These are phyloP conservation scores for Plebejus argus DNA, from an alignment of 2,888 invertebrate species.

Conservation along the genomic window DNA sequence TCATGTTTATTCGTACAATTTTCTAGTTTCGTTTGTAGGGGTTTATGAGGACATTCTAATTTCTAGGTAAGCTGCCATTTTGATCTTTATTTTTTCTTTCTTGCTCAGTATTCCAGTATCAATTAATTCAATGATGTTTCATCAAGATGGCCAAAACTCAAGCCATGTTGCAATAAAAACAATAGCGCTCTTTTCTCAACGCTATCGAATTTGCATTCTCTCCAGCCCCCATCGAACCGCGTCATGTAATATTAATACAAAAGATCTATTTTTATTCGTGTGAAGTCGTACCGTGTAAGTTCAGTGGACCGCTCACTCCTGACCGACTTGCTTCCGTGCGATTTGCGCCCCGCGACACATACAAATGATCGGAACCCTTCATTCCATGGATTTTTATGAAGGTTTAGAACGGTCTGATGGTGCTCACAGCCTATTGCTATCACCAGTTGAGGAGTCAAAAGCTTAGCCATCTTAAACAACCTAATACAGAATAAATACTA, in stretches of 20 bases:
- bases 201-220: background rate
- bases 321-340: conserved; percentile 54
- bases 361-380: conserved; percentile 7
- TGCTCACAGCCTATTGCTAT: background rate
- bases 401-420: background rate
- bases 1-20: too few relatives aligned
- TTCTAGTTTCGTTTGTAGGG: too few relatives aligned
- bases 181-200: background rate
- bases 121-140: background rate
- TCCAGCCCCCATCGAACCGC: background rate
- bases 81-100: background rate
- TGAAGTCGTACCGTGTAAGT: background rate
- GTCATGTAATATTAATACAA: conserved; percentile 10
- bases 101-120: background rate
- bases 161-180: background rate
- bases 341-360: conserved; percentile 37
- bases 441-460: background rate
- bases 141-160: background rate
- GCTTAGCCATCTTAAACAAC: too few relatives aligned
- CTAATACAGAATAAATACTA: too few relatives aligned
- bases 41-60: too few relatives aligned
- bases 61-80: too few relatives aligned
- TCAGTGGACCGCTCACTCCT: conserved; percentile 41
- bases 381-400: background rate
- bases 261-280: conserved; percentile 16